phyloP scores from a whole-genome alignment of 2,888 invertebrate genomes.

The Parelbella ahira region DNA sequence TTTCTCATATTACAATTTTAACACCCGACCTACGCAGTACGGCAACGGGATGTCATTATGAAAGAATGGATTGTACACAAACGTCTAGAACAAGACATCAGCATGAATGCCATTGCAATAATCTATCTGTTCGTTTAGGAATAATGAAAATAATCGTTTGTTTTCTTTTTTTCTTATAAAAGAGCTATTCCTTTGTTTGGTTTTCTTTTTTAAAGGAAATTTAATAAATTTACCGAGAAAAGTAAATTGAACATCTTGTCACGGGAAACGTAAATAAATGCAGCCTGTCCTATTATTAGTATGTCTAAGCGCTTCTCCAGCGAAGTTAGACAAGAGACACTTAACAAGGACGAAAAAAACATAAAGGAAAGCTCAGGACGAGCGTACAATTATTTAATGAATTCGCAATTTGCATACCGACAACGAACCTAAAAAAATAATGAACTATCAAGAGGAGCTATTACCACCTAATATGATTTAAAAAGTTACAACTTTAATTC shows the following conservation, averaged over 20 bases:
- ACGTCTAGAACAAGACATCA: no score
- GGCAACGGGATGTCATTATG: background rate
- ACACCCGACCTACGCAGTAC: no score
- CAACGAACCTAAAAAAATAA: constrained; percentile 52
- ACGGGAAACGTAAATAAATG: constrained; percentile 27
- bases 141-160: constrained; percentile 22
- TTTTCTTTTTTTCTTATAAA: background rate
- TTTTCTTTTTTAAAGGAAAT: background rate
- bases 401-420: constrained; percentile 75
- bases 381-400: constrained; percentile 72
- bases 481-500: no score
- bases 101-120: no score
- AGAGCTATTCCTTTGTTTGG: no score
- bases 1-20: no score
- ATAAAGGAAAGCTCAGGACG: constrained; percentile 50
- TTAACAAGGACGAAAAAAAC: constrained; percentile 55
- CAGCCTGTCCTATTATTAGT: constrained; percentile 38
- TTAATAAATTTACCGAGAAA: constrained; percentile 7
- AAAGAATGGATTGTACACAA: no score
- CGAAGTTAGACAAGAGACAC: constrained; percentile 54
- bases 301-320: constrained; percentile 48
- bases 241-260: constrained; percentile 12
- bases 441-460: constrained; percentile 31
- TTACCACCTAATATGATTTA: no score
- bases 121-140: no score